Base-by-base conservation (phyloP, 2,888 invertebrate species). In the Teinopalpus imperialis region DNA sequence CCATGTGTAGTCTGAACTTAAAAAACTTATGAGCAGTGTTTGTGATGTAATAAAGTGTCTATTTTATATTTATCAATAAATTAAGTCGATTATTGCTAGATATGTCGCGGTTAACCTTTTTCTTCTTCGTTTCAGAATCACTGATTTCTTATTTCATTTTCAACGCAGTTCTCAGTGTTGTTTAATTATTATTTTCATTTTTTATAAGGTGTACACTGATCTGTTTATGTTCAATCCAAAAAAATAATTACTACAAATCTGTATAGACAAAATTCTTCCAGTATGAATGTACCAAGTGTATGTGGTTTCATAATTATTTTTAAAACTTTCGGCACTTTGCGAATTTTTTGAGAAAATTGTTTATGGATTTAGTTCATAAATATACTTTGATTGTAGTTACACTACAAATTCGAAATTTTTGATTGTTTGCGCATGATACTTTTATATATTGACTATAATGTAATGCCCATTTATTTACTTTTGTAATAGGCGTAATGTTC, bases 291-390 rank as follows among this genome's bases (percentile, higher is more conserved):
- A 21, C 18, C 0, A 23, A 7, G 9, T 23, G 31, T 26, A 14
- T 34, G 26, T 7, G 26, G 9, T 6, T 40, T 18, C 27, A 12
- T 27, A 18, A 12, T 20, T n/a, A 2, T 37, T 27, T n/a, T n/a
- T n/a, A n/a, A 14, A 26, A 18, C 21, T 26, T 37, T 39, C 9
- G 37, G 37, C 44, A 44, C 44, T 43, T 43, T 37, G 44, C 44
- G 37, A 20, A 2, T 16, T 23, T 13, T 6, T 23, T 13, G n/a
- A 12, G 18, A 20, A 1, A 9, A 9, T 21, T 7, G 5, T 29
- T 29, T 32, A 26, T 31, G 9, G 9, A 24, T 35, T 9, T 8
- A 18, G 2, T 24, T 36, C 7, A 8, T n/a, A n/a, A n/a, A n/a
- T n/a, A n/a, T n/a, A n/a, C 2, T 24, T 32, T 31, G 7, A 8